Conservation (phyloP, 2,797 vertebrate species). For the Dipus sagitta region DNA sequence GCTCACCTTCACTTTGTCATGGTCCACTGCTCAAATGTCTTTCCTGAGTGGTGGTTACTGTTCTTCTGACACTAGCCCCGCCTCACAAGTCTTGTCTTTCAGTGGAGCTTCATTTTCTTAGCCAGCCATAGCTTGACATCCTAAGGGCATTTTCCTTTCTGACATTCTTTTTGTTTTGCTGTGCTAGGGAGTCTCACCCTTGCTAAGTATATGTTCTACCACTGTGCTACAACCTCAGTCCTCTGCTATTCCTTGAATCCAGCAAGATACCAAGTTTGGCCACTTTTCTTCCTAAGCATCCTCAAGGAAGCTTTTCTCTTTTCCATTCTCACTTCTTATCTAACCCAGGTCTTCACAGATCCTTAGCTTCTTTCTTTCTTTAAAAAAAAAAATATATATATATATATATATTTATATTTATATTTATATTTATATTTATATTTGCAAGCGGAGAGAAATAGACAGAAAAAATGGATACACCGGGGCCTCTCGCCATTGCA, state of each 20-base stretch:
- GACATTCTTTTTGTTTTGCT: not conserved
- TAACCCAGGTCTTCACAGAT: not conserved
- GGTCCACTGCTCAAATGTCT: not conserved
- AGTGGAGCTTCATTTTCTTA: not conserved
- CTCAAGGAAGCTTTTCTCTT: not conserved
- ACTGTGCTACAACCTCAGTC: not conserved
- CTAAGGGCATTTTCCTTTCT: not conserved
- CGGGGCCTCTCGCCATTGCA: too few relatives aligned
- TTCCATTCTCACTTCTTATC: not conserved
- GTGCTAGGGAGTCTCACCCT: not conserved
- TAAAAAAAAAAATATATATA: too few relatives aligned
- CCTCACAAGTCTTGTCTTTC: not conserved
- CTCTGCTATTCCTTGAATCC: not conserved
- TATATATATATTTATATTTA: too few relatives aligned
- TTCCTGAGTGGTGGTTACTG: not conserved
- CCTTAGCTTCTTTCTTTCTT: not conserved
- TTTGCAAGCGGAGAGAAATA: too few relatives aligned
- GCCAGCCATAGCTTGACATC: not conserved
- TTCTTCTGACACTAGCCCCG: not conserved
- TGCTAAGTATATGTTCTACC: not conserved
- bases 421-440: too few relatives aligned
- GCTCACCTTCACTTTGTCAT: not conserved
- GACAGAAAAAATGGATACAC: too few relatives aligned
- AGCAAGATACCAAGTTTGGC: not conserved
- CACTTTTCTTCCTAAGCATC: not conserved